These are phyloP conservation scores for Agrochola lychnidis DNA, from an alignment of 2,888 invertebrate species.

Conservation along the genomic window DNA sequence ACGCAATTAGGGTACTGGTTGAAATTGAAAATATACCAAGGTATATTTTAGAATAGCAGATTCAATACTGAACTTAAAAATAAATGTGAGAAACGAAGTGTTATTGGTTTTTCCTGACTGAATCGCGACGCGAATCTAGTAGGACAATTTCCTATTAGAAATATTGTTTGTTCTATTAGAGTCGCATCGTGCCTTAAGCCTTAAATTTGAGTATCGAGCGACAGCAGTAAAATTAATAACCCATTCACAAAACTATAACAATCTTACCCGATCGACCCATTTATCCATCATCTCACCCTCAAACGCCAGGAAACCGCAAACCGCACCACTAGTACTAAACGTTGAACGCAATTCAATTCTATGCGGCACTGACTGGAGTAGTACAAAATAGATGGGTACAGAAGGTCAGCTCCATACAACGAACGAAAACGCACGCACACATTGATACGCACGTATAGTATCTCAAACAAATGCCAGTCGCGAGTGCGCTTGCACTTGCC, in stretches of 20 bases:
- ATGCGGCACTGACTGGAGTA: conserved; percentile 32
- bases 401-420: not conserved
- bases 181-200: no score
- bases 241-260: conserved; percentile 6
- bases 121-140: no score
- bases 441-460: not conserved
- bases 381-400: not conserved
- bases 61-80: not conserved
- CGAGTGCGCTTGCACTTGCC: not conserved
- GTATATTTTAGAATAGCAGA: no score
- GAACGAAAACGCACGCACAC: not conserved
- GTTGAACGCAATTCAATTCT: conserved; percentile 50
- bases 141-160: no score
- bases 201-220: no score
- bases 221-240: no score
- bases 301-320: conserved; percentile 38
- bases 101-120: not conserved
- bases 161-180: no score
- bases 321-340: conserved; percentile 43
- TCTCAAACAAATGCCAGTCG: not conserved
- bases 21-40: not conserved
- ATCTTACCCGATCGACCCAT: conserved; percentile 20
- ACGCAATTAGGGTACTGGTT: no score
- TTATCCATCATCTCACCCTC: conserved; percentile 36
- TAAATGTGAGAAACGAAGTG: not conserved